A percentile compares a stretch with the other conserved stretches of the same genome.
phyloP scores from a whole-genome alignment of 2,113 vertebrate species.

The Pteruthius melanotis region DNA sequence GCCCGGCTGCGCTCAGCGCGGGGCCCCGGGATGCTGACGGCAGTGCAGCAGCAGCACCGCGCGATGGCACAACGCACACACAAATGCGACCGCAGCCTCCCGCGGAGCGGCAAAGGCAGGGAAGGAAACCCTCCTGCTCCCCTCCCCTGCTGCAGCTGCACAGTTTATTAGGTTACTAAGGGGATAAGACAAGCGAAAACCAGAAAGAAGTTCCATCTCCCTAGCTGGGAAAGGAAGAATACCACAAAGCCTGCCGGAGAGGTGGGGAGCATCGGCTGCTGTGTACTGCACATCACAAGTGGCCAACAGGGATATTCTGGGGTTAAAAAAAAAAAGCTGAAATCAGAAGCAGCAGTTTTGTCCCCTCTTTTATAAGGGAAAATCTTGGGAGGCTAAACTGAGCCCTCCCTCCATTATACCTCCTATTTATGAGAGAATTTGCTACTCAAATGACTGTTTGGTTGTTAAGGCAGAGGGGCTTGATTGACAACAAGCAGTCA shows the following conservation, averaged over 20 bases:
- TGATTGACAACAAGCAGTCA: neutral
- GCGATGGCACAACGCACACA: neutral
- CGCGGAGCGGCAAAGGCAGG: accelerated
- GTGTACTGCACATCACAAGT: accelerated
- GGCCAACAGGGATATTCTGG: neutral
- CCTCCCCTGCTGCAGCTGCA: neutral
- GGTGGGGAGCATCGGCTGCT: neutral
- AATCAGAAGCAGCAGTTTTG: neutral
- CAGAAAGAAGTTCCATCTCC: neutral
- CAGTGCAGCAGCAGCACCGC: neutral
- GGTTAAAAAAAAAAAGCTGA: neutral
- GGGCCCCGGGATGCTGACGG: accelerated
- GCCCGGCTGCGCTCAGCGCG: neutral
- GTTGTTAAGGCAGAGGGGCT: neutral
- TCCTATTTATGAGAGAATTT: neutral
- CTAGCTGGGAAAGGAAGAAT: neutral
- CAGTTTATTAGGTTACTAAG: neutral
- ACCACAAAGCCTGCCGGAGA: neutral
- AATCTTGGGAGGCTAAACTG: neutral
- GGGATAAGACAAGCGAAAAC: neutral
- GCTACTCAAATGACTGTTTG: neutral
- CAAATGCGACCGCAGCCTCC: neutral
- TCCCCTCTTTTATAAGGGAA: neutral
- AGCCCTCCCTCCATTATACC: neutral
- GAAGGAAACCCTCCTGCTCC: neutral